These are phyloP conservation scores for Harpalus rufipes DNA, from an alignment of 2,888 invertebrate genomes.

Conservation along the genomic window DNA sequence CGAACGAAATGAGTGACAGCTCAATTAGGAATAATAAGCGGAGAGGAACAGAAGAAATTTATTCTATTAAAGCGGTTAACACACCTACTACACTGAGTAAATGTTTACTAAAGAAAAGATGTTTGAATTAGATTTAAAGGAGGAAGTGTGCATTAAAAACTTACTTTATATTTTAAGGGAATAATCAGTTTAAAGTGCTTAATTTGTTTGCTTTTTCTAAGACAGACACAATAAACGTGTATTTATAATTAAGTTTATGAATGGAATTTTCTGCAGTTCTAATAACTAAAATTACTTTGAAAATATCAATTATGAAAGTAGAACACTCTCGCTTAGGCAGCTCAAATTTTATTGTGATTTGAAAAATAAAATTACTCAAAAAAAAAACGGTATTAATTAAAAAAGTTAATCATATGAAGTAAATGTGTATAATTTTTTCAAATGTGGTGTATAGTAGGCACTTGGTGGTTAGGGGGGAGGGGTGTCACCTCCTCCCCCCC, in stretches of 20 bases:
- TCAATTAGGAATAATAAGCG: slow-evolving; percentile 16
- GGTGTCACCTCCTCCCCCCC: no score
- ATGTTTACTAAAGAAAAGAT: slow-evolving; percentile 22
- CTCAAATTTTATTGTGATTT: no score
- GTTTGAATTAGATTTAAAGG: background rate
- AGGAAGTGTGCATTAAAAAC: slow-evolving; percentile 4
- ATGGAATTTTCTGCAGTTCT: no score
- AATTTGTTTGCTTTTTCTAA: background rate
- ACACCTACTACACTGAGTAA: slow-evolving; percentile 10
- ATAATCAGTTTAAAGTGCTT: background rate
- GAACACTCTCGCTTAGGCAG: no score
- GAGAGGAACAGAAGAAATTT: slow-evolving; percentile 20
- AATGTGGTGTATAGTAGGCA: no score
- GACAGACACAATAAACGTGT: background rate
- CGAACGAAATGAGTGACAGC: slow-evolving; percentile 45
- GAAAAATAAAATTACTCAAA: no score
- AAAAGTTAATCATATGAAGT: no score
- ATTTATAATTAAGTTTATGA: background rate
- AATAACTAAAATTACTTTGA: no score
- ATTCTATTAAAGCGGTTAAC: background rate
- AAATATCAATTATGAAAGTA: no score
- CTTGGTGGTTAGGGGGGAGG: no score
- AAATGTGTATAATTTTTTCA: no score
- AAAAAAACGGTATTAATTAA: no score
- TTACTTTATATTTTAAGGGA: background rate